Conservation (phyloP, 1,140 invertebrate species). For the Nixonia krombeini region DNA sequence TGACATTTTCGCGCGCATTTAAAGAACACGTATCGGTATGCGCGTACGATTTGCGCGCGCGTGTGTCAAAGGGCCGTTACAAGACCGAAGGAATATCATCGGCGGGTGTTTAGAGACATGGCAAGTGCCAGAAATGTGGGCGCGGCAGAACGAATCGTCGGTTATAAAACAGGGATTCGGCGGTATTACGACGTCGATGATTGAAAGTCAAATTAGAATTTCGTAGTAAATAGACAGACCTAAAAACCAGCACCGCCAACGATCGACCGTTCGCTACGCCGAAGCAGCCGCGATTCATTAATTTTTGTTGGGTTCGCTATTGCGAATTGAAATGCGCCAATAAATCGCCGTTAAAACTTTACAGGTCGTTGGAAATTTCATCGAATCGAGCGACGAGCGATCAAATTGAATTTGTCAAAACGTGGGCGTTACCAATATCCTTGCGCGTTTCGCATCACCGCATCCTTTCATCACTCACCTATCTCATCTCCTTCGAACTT, state of each 20-base stretch:
- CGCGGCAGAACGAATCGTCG: no score
- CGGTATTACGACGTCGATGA: background rate
- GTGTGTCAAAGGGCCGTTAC: no score
- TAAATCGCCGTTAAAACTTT: conserved; percentile 50
- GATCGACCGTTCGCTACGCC: no score
- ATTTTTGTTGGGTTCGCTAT: conserved; percentile 34
- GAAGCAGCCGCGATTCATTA: conserved; percentile 5
- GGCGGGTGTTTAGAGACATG: no score
- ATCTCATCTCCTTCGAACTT: conserved; percentile 8
- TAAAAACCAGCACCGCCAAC: conserved; percentile 3
- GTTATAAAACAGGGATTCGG: background rate
- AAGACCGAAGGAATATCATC: no score
- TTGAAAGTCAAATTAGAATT: conserved; percentile 7
- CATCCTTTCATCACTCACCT: conserved; percentile 14
- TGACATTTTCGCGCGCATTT: no score
- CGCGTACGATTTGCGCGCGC: no score
- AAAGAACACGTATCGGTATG: no score
- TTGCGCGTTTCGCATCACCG: conserved; percentile 16
- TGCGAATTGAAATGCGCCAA: conserved; percentile 43
- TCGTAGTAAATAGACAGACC: conserved; percentile 4
- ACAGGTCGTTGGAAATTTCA: conserved; percentile 43
- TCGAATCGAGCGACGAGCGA: conserved; percentile 20
- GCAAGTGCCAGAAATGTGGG: no score
- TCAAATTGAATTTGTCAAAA: conserved; percentile 46
- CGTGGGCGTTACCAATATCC: conserved; percentile 20